Evolutionary conservation across 2,113 vertebrate species (phyloP).

Genomic region (Oncorhynchus masou): DNA sequence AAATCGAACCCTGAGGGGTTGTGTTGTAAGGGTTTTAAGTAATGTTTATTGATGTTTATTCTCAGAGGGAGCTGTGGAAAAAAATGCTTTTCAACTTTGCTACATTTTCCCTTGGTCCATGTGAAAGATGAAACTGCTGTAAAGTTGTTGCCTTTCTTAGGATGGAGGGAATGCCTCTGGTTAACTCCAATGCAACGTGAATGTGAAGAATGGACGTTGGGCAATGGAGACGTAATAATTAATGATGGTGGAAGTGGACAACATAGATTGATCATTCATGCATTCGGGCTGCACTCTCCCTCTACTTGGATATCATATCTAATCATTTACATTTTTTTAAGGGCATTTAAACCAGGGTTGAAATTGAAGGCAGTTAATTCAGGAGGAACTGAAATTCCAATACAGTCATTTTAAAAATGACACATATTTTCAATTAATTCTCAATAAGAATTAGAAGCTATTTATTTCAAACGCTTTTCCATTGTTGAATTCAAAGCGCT

Average conservation of each 20-base stretch:
- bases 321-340: not conserved
- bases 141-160: conserved; percentile 60
- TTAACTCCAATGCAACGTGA: conserved; percentile 34
- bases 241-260: no score
- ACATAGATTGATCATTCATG: no score
- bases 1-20: conserved; percentile 71
- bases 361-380: conserved; percentile 45
- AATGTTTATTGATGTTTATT: conserved; percentile 79
- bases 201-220: no score
- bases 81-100: conserved; percentile 68
- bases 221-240: no score
- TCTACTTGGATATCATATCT: no score
- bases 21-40: conserved; percentile 72
- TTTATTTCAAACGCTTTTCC: no score
- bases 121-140: conserved; percentile 67
- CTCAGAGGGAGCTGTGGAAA: conserved; percentile 63
- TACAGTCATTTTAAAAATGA: conserved; percentile 56
- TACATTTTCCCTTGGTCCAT: conserved; percentile 68
- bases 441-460: no score
- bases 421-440: no score
- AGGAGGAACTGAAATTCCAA: conserved; percentile 60
- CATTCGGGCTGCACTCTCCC: no score
- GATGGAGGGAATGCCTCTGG: conserved; percentile 57
- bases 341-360: conserved; percentile 21
- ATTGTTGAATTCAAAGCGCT: no score